Evolutionary conservation across 2,797 vertebrate genomes (phyloP), one percentile per base, ranked within the genome.

Genomic region (Scomberomorus guttatus): DNA sequence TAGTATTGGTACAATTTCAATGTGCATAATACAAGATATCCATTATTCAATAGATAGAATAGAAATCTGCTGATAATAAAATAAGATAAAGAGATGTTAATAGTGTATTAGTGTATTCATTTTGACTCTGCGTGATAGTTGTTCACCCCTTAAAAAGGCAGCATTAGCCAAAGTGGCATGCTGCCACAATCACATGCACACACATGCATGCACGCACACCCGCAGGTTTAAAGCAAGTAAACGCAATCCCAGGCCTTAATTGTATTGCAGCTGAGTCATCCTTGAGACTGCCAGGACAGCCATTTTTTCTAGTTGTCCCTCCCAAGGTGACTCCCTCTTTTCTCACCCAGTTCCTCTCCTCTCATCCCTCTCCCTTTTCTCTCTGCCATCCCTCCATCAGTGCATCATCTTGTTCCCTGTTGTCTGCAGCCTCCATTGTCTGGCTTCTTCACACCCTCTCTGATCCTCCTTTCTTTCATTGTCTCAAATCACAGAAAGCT

Each of bases 261-360:
- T 86, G 59, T 77, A 69, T 84, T 87, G 69, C 62, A 87, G 93
- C 93, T 94, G 92, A 94, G 88, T 94, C 94, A 94, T 90, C 18
- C 65, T 29, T 79, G 50, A 81, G 71, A 59, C 72, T 90, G 89
- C 89, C 85, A 90, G 83, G 72, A 86, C 84, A 85, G 86, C 87
- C 87, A 83, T 91, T 89, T 90, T 32, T 88, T 85, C 75, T 81
- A 18, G 65, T 52, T 78, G 75, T 79, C 89, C 79, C 75, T 18
- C 58, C 51, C 93, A 95, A 94, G 94, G 94, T 94, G 87, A 95
- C 90, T 84, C 52, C 57, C 58, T 70, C 24, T 83, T 82, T 77
- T 83, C 67, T 86, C 79, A 64, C 24, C 64, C 68, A 77, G 14
- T 77, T 81, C 77, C 65, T 61, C 27, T 51, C 65, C 13, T 72